A percentile compares a stretch with the other conserved stretches of the same genome.
Conservation (phyloP, 2,797 vertebrate species). For the Hoplostethus mediterraneus region DNA sequence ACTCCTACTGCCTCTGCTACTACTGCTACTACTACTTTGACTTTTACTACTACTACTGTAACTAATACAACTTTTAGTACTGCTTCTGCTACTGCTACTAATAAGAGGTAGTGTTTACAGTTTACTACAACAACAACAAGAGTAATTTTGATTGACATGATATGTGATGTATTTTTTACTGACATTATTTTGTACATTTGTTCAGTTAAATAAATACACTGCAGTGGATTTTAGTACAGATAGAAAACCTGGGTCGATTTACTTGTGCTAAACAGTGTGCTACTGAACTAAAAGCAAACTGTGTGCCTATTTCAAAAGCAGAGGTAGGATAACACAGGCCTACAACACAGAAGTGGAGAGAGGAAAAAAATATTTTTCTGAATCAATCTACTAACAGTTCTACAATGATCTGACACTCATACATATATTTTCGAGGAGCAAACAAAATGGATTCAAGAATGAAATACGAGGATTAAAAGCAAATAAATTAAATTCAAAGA, state of each 20-base stretch:
- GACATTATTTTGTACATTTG: slow-evolving; percentile 7
- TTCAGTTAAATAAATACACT: background rate
- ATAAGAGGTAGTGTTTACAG: background rate
- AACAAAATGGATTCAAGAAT: background rate
- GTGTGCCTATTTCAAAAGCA: background rate
- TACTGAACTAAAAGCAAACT: background rate
- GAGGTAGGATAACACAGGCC: background rate
- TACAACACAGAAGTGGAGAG: background rate
- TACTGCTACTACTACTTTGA: too few species aligned
- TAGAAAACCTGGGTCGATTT: slow-evolving; percentile 7
- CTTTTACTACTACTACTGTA: too few species aligned
- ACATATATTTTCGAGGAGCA: slow-evolving; percentile 1
- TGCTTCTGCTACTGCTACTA: background rate
- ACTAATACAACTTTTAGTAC: too few species aligned
- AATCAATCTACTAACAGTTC: background rate
- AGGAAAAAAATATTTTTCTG: too few species aligned
- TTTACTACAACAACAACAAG: background rate
- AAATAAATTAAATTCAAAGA: background rate
- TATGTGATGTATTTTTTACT: slow-evolving; percentile 2
- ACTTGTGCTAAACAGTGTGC: background rate
- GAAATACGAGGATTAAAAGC: background rate
- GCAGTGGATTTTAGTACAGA: background rate
- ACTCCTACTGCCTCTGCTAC: too few species aligned
- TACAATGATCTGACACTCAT: background rate
- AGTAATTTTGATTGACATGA: slow-evolving; percentile 7